Conservation (phyloP, 2,888 invertebrate species). For the Hemithea aestivaria region DNA sequence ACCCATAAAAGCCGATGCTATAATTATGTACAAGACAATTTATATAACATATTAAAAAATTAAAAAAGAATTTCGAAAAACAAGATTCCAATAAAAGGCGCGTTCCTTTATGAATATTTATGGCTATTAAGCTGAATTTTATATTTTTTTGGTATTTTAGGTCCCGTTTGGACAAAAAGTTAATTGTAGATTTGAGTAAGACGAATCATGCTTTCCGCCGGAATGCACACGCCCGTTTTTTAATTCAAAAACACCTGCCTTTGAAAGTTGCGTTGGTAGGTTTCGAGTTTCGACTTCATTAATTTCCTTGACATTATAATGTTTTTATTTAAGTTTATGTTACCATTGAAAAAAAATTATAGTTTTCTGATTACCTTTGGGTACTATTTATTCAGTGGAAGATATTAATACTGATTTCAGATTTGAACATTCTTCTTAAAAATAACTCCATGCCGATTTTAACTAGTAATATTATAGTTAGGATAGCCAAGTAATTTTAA, state of each 20-base stretch:
- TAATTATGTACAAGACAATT: neutral
- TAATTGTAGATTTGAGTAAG: conserved; percentile 26
- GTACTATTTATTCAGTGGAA: too few relatives aligned
- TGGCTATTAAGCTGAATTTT: conserved; percentile 27
- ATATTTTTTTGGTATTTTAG: conserved; percentile 23
- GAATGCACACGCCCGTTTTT: conserved; percentile 10
- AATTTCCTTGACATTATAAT: conserved; percentile 9
- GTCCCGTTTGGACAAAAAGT: conserved; percentile 23
- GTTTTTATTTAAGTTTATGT: conserved; percentile 1
- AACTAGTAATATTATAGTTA: too few relatives aligned
- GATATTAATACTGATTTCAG: too few relatives aligned
- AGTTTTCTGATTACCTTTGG: too few relatives aligned
- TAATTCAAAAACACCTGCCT: conserved; percentile 15
- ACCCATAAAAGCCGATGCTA: too few relatives aligned
- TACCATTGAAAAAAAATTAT: too few relatives aligned
- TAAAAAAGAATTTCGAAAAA: conserved; percentile 19
- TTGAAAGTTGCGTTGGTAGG: too few relatives aligned
- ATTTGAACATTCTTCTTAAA: too few relatives aligned
- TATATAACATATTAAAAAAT: conserved; percentile 10
- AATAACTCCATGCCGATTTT: too few relatives aligned
- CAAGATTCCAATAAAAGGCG: conserved; percentile 29
- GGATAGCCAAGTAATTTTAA: too few relatives aligned
- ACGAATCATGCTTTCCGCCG: conserved; percentile 26
- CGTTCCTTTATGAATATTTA: conserved; percentile 39
- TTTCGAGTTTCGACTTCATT: conserved; percentile 10